Evolutionary conservation across 23 tunicate species (phyloP), one percentile per base, ranked within the genome.

Genomic region (Trididemnum clinides): DNA sequence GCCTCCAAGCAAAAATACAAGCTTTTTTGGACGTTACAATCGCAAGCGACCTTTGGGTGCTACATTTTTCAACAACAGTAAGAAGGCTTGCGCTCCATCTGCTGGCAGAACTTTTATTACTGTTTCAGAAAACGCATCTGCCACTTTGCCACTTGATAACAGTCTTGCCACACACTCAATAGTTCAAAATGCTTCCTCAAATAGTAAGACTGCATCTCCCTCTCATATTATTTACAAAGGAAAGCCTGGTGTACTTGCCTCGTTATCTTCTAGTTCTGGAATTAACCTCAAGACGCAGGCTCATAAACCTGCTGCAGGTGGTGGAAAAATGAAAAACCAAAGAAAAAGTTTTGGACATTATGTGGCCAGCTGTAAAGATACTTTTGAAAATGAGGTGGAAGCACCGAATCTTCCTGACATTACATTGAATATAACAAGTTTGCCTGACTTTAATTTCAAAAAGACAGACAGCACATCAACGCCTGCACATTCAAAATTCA

Each of bases 71-170:
- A 39, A 54, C 2, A 51, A 23, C n/a, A 3, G n/a, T 1, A 78
- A 78, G 28, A 51, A 25, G 36, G 22, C 19, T 51, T 51, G 64
- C 50, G 66, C 83, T 12, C 83, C 83, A 7, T 5, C 32, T 5
- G 23, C 39, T 22, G 83, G 83, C 36, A 28, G 26, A 7, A 78
- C 36, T 22, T 2, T 18, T 2, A 6, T 51, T 23, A 50, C 32
- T 78, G 37, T 18, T 2, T 51, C 66, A 51, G 37, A 23, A 28
- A 78, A 32, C 38, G 27, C 12, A 2, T 2, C 65, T 22, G 66
- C 83, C 15, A 78, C 5, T 28, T 25, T 78, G n/a, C 83, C 83
- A 22, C 38, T 78, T 12, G 83, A 78, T 32, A 78, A 78, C 28
- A 51, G 66, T 51, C 65, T 78, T 7, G 64, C 38, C 7, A 78